Conservation (phyloP, 1,140 invertebrate genomes). For the Heliothis virescens region DNA sequence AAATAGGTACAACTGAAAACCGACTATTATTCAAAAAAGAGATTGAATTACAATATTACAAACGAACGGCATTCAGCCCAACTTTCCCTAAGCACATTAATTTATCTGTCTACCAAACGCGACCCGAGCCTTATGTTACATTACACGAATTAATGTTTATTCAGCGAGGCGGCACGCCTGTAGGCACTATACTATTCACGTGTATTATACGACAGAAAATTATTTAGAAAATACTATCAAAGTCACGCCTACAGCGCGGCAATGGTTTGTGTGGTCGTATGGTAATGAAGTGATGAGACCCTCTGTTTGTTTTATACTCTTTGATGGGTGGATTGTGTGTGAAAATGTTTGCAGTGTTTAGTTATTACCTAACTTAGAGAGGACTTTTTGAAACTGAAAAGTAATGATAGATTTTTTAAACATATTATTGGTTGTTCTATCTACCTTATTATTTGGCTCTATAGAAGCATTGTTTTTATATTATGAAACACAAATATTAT, state of each 20-base stretch:
- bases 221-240: slow-evolving; percentile 34
- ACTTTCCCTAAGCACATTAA: slow-evolving; percentile 26
- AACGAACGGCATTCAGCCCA: neutral
- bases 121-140: slow-evolving; percentile 6
- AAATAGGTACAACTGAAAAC: no score
- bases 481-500: no score
- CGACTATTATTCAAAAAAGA: neutral
- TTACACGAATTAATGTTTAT: slow-evolving; percentile 38
- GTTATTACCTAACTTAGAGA: neutral
- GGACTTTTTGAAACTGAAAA: no score
- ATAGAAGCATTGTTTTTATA: no score
- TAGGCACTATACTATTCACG: neutral
- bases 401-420: no score
- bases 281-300: slow-evolving; percentile 20
- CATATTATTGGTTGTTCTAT: no score
- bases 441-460: no score
- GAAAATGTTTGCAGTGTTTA: neutral
- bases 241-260: slow-evolving; percentile 18
- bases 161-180: slow-evolving; percentile 8
- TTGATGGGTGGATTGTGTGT: neutral
- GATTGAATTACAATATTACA: slow-evolving; percentile 16
- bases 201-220: slow-evolving; percentile 21
- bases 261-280: slow-evolving; percentile 28
- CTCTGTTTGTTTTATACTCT: neutral
- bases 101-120: slow-evolving; percentile 11